Conservation (phyloP, 2,888 invertebrate species). For the Globia sparganii region DNA sequence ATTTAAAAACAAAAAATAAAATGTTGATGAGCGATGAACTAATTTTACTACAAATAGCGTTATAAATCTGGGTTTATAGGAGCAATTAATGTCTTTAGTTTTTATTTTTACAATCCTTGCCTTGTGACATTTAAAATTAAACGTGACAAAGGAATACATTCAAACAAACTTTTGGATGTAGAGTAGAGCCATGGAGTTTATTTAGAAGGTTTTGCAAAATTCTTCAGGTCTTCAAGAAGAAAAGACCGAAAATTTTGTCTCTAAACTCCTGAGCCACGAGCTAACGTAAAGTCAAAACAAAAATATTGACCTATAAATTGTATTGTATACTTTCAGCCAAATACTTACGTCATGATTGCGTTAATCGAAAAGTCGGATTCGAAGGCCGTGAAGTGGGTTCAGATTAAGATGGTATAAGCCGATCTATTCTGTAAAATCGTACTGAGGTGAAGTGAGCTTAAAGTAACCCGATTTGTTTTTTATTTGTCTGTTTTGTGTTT, state of each 20-base stretch:
- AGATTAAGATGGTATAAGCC: neutral
- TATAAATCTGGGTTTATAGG: neutral
- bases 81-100: neutral
- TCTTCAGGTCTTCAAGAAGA: neutral
- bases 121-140: neutral
- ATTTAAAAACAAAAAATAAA: neutral
- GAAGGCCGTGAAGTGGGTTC: neutral
- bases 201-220: neutral
- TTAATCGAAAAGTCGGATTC: neutral
- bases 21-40: slow-evolving; percentile 12
- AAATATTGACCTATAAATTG: too few relatives aligned
- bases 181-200: neutral
- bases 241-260: neutral
- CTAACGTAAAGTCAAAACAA: neutral
- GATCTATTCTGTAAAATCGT: neutral
- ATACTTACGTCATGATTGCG: neutral
- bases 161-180: neutral
- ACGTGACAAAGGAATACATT: neutral
- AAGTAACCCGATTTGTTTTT: neutral
- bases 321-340: too few relatives aligned
- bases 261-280: neutral
- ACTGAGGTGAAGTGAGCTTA: neutral
- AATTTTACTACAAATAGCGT: slow-evolving; percentile 11
- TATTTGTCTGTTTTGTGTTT: too few relatives aligned
- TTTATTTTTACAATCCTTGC: neutral